Evolutionary conservation across 1,140 invertebrate species (phyloP), one percentile per base, ranked within the genome.

Genomic region (Polypedilum vanderplanki): DNA sequence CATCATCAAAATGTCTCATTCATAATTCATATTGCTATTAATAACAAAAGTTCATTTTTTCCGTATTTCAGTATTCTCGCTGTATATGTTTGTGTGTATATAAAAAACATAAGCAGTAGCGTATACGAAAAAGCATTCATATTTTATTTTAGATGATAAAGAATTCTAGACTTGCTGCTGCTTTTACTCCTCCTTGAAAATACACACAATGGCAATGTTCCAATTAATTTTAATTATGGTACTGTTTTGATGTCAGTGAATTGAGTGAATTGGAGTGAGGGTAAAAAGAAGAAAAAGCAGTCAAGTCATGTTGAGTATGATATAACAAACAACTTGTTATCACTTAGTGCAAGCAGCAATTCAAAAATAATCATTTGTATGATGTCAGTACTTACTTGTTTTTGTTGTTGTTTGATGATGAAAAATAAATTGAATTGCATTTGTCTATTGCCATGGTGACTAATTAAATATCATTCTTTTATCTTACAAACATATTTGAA

Each of bases 161-260:
- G n/a, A 57, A 57, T 57, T 12, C 9, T n/a, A 57, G n/a, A 57
- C 46, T 33, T 33, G 24, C 24, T n/a, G 9, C 41, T 46, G 41
- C 15, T 46, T 15, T 57, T 57, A 15, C n/a, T n/a, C 10, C 46
- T n/a, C 12, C 46, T n/a, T 57, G 46, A n/a, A 57, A n/a, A 57
- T 57, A 57, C 12, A 57, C 46, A 57, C 46, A 57, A 57, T 57
- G 46, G 46, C 46, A 57, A 57, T 15, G 46, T 57, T 57, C 46
- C 46, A 57, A 57, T 57, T 57, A 57, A 57, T 57, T 57, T 57
- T 57, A 57, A 57, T 57, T 57, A 57, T 57, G 46, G 12, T 57
- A 57, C 46, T 57, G 46, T 57, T 57, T 57, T 57, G 46, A 57
- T 57, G 46, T 57, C 46, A 12, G 12, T 46, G 41, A 46, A 41